Evolutionary conservation across 2,113 vertebrate genomes (phyloP).

Genomic region (Rhea americana): DNA sequence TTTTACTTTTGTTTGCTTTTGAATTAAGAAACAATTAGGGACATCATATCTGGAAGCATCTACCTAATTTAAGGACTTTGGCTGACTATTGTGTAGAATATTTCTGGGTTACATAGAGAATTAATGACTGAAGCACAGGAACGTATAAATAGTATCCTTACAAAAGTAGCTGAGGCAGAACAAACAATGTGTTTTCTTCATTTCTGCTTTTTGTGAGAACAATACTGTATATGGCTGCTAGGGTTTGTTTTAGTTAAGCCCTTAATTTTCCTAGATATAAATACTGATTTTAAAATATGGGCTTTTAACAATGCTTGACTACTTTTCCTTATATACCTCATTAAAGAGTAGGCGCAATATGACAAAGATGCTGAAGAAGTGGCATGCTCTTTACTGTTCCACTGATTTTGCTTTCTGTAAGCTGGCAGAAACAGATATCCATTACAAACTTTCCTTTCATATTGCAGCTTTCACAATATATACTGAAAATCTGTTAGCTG

Average conservation of each 20-base stretch:
- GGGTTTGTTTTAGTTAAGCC: not conserved
- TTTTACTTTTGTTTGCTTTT: not conserved
- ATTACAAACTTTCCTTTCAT: not conserved
- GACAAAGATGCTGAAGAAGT: not conserved
- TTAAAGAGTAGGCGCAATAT: not conserved
- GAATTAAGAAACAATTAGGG: not conserved
- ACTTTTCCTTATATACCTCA: not conserved
- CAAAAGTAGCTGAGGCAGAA: not conserved
- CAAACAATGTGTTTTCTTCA: not conserved
- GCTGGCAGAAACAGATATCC: not conserved
- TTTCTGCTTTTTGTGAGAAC: not conserved
- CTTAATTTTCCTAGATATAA: not conserved
- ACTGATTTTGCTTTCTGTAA: not conserved
- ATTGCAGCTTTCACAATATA: not conserved
- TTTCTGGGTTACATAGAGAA: not conserved
- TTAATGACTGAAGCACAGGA: not conserved
- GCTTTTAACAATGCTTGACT: not conserved
- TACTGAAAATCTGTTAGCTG: not conserved
- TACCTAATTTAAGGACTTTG: not conserved
- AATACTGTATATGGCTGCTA: not conserved
- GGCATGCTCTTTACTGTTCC: not conserved
- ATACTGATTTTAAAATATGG: not conserved
- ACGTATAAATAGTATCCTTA: not conserved
- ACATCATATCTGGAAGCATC: not conserved
- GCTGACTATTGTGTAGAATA: not conserved